Conservation (phyloP, 2,797 vertebrate species). For the Lithobates pipiens region DNA sequence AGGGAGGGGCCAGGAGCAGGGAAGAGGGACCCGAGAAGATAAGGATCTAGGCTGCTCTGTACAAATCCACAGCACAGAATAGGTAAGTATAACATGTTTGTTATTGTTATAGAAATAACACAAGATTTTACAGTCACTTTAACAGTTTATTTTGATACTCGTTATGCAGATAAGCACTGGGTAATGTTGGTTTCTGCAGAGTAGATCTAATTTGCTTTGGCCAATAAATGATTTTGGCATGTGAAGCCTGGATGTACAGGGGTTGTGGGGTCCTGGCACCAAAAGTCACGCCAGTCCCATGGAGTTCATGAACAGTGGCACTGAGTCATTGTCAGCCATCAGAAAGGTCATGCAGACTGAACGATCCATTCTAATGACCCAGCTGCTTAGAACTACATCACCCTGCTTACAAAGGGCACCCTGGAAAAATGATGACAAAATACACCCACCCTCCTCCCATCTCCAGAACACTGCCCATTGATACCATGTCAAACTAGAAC, state of each 20-base stretch:
- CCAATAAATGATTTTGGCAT: background rate
- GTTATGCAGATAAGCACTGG: no score
- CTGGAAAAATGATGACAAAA: constrained; percentile 45
- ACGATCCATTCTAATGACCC: constrained; percentile 12
- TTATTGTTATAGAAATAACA: no score
- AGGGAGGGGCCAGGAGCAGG: no score
- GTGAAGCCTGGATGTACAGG: background rate
- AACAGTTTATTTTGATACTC: no score
- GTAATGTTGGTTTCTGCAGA: no score
- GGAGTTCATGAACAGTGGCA: constrained; percentile 1
- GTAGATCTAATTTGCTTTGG: no score
- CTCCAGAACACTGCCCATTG: constrained; percentile 35
- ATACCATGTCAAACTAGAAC: background rate
- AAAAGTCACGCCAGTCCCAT: background rate
- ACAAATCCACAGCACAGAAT: no score
- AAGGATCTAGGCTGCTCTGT: no score
- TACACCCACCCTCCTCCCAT: constrained; percentile 1
- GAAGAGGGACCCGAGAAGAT: no score
- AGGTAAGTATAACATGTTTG: no score
- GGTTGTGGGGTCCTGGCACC: background rate
- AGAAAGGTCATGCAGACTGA: constrained; percentile 39
- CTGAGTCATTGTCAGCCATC: constrained; percentile 13
- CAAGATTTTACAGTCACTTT: no score
- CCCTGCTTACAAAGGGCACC: constrained; percentile 19
- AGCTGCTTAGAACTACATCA: constrained; percentile 34